Conservation (phyloP, 2,797 vertebrate species). For the Gymnothorax reevesii region DNA sequence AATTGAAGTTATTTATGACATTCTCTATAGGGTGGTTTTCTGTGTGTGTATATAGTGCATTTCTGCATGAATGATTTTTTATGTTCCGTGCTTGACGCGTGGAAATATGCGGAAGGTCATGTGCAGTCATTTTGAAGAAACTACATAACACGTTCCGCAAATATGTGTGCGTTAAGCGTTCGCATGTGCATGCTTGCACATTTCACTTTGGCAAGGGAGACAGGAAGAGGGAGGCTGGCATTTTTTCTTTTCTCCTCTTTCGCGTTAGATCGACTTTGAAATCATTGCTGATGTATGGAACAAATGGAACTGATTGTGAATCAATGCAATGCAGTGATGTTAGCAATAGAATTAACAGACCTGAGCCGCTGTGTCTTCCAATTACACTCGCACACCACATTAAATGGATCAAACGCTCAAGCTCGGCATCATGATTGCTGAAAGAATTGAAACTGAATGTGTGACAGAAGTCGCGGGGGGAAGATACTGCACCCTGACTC, state of each 20-base stretch:
- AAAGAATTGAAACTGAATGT: constrained; percentile 36
- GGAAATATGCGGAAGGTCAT: neutral
- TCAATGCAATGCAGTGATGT: neutral
- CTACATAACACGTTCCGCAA: neutral
- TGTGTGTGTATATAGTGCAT: neutral
- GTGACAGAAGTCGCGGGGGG: neutral
- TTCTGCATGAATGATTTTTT: neutral
- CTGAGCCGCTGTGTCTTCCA: neutral
- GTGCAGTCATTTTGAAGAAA: neutral
- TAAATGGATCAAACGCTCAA: constrained; percentile 25
- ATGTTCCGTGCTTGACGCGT: neutral
- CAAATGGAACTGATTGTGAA: constrained; percentile 34
- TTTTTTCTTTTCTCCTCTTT: neutral
- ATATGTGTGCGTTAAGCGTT: neutral
- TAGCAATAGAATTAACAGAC: neutral
- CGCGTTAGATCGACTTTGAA: constrained; percentile 24
- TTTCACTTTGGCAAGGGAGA: neutral
- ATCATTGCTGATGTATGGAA: constrained; percentile 21
- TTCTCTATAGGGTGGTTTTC: neutral
- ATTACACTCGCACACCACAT: constrained; percentile 29
- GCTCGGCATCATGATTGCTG: neutral
- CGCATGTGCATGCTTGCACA: neutral
- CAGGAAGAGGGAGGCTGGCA: neutral
- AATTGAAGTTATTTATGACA: neutral
- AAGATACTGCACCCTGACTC: constrained; percentile 35